Conservation (phyloP, 2,113 vertebrate genomes). For the Myiagra hebetior region DNA sequence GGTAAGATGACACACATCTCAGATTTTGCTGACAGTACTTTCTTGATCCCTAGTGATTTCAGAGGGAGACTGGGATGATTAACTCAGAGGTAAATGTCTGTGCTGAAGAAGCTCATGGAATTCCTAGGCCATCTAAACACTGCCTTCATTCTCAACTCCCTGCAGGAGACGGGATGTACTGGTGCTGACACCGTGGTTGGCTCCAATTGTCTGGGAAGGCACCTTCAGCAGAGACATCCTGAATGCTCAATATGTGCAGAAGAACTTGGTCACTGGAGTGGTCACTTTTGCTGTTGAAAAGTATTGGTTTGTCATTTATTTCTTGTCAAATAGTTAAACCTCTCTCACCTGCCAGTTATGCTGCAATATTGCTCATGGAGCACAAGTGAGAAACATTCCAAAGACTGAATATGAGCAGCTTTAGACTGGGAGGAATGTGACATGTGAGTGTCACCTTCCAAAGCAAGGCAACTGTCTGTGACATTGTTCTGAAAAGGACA, state of each 20-base stretch:
- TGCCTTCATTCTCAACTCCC: neutral
- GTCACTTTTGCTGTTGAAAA: neutral
- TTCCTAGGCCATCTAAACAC: neutral
- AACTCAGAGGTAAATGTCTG: neutral
- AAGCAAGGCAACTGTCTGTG: neutral
- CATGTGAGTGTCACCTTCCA: neutral
- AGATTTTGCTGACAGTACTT: neutral
- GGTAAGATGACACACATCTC: neutral
- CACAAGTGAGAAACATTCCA: neutral
- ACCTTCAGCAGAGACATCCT: neutral
- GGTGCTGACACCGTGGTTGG: neutral
- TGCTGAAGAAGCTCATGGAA: neutral
- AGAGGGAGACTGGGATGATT: neutral
- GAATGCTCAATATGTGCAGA: neutral
- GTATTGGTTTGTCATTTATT: neutral
- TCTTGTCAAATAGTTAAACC: neutral
- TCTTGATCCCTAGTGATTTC: neutral
- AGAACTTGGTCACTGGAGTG: neutral
- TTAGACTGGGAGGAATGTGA: neutral
- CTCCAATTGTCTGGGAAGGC: neutral
- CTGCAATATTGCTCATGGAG: neutral
- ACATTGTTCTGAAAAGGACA: neutral
- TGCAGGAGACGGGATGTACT: neutral
- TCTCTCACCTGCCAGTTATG: neutral
- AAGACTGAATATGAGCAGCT: neutral